Base-by-base conservation (phyloP, 2,113 vertebrate species). In the Laterallus jamaicensis region DNA sequence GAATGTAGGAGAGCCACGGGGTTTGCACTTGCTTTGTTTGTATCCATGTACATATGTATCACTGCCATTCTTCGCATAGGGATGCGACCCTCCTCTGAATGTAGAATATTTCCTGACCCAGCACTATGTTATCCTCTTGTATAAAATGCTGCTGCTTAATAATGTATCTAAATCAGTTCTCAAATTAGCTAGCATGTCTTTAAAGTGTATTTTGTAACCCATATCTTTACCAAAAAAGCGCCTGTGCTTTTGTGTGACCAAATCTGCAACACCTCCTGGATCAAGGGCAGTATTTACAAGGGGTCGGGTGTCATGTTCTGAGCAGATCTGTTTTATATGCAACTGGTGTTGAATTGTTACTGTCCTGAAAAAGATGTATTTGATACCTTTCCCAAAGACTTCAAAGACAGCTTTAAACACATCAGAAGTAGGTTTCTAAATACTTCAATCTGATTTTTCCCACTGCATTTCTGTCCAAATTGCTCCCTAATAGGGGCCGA, bases 171-270 rank as follows among this genome's bases (percentile, higher is more conserved):
- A 97, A 97, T 96, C 97, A 86, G 96, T 97, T 98, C 97, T 97
- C 97, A 90, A 91, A 96, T 95, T 98, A 97, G 96, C 89, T 89
- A 96, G 97, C 96, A 97, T 98, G 96, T 95, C 97, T 97, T 91
- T 95, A 92, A 98, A 97, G 81, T 97, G 95, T 98, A 97, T 98
- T 98, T 97, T 98, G 96, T 98, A 98, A 98, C 93, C 97, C 97
- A 47, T 98, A 97, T 97, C 97, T 98, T 97, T 98, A 88, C 67
- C 90, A 88, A 87, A 85, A 83, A 90, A 94, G 69, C 91, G 77
- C 96, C 86, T 95, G 92, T 96, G 97, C 96, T 97, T 97, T 95
- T 92, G 80, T 97, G 96, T 97, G 95, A 97, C 96, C 95, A 97
- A 97, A 96, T 98, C 98, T 90, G 60, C 74, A 88, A 94, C 64